These are phyloP conservation scores for Cirrhinus molitorella DNA, from an alignment of 2,797 vertebrate species.

Conservation along the genomic window DNA sequence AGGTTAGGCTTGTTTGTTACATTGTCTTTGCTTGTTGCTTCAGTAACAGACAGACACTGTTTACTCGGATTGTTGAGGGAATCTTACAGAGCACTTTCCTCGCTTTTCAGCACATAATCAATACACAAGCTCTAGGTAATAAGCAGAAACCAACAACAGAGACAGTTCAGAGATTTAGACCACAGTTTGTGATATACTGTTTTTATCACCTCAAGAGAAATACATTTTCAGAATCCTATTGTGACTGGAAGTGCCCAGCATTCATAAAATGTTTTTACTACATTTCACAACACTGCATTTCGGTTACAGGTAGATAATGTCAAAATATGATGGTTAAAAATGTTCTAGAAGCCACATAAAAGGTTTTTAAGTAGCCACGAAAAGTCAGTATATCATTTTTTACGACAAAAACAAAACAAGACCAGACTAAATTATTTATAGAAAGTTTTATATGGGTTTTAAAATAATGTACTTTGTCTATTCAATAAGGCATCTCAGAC, in stretches of 20 bases:
- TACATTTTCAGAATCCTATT: neutral
- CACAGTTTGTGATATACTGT: neutral
- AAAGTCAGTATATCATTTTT: neutral
- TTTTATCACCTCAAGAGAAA: constrained; percentile 10
- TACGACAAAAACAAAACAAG: neutral
- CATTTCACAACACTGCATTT: neutral
- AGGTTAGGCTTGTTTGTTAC: constrained; percentile 60
- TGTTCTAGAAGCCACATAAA: neutral
- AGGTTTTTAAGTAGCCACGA: neutral
- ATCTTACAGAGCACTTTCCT: constrained; percentile 29
- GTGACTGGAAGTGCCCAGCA: constrained; percentile 1
- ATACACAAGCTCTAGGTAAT: constrained; percentile 47
- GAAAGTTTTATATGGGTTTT: neutral
- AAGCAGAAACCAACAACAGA: constrained; percentile 40
- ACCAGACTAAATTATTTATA: constrained; percentile 6
- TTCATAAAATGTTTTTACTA: neutral
- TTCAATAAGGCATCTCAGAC: constrained; percentile 5
- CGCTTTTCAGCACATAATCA: constrained; percentile 59
- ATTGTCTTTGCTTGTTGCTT: constrained; percentile 53
- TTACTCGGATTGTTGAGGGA: constrained; percentile 27
- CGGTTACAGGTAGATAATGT: neutral
- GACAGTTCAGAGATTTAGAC: constrained; percentile 1
- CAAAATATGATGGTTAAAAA: neutral
- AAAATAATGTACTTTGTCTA: neutral
- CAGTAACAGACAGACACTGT: constrained; percentile 13